Evolutionary conservation across 2,888 invertebrate species (phyloP), one percentile per base, ranked within the genome.

Genomic region (Nebria brevicollis): DNA sequence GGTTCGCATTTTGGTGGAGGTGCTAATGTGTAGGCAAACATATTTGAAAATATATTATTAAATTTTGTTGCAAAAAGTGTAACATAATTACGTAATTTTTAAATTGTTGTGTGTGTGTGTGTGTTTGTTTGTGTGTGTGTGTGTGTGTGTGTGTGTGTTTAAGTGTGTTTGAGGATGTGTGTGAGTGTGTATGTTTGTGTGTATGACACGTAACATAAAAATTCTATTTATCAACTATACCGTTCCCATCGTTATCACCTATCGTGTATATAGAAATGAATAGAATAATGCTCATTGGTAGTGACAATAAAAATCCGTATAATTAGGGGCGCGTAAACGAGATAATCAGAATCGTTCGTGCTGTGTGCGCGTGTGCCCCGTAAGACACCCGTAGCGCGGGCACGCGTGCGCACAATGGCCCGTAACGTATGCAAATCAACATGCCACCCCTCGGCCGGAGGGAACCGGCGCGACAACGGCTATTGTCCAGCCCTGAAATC

Each of bases 281-380:
- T 54, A 20, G 20, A 20, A 11, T 54, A 11, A 54, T 54, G 8
- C 7, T 13, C 54, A 1, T 54, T 13, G 3, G n/a, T 15, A 70
- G 70, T 70, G 70, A 70, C 70, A 70, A 70, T 70, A 70, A 25
- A 70, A 70, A 70, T 20, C 84, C 83, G 84, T 83, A 82, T 73
- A 73, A 73, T 73, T 73, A 73, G 73, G 73, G 73, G 73, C 73
- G 73, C 73, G 41, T 41, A 73, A 72, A 73, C 73, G 73, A 73
- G 73, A 73, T 73, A 73, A 73, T 73, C 73, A 73, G 41, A 73
- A 73, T 73, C 20, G 73, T 73, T 73, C 73, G 41, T 15, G 73
- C 73, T 73, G 73, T 13, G 73, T 15, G 41, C 73, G 43, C 25
- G 73, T n/a, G 73, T 43, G 41, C 43, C 6, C 68, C 4, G 26